A percentile compares a stretch with the other conserved stretches of the same genome.
Evolutionary conservation across 2,888 invertebrate species (phyloP).

Genomic region (Synergus laeviventris): DNA sequence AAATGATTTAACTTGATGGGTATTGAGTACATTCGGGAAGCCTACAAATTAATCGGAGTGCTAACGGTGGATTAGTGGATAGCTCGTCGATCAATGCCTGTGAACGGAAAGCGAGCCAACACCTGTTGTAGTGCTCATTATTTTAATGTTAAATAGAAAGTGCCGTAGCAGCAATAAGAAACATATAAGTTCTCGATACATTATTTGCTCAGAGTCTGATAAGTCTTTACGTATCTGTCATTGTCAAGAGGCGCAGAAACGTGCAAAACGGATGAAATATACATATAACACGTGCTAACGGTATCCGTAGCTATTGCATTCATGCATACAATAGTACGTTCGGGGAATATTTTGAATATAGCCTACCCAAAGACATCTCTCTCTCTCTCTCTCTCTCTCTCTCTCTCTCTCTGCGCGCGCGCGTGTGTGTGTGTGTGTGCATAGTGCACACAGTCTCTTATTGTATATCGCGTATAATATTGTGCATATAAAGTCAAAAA

Average conservation of each 20-base stretch:
- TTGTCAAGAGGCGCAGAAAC: not conserved
- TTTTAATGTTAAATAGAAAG: constrained; percentile 20
- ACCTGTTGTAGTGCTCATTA: constrained; percentile 21
- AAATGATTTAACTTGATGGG: not conserved
- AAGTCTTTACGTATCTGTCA: not conserved
- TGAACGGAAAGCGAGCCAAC: constrained; percentile 26
- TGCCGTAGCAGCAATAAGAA: not conserved
- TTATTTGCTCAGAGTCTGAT: not conserved
- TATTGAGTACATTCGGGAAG: constrained; percentile 19
- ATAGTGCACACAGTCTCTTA: constrained; percentile 1
- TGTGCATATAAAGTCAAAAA: constrained; percentile 18
- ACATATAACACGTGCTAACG: not conserved
- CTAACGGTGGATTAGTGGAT: constrained; percentile 11
- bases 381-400: too few species aligned
- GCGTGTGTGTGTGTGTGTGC: too few species aligned
- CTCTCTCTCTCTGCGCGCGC: too few species aligned
- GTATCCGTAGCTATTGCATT: not conserved
- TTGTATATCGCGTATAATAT: constrained; percentile 20
- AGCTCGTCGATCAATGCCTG: constrained; percentile 34
- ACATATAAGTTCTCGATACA: not conserved
- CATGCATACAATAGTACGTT: constrained; percentile 18
- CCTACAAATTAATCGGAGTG: constrained; percentile 13
- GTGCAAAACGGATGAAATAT: constrained; percentile 4
- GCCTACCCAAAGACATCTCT: constrained; percentile 3
- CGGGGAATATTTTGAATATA: constrained; percentile 21